phyloP scores from a whole-genome alignment of 1,140 invertebrate genomes.

The Chironomus tepperi region DNA sequence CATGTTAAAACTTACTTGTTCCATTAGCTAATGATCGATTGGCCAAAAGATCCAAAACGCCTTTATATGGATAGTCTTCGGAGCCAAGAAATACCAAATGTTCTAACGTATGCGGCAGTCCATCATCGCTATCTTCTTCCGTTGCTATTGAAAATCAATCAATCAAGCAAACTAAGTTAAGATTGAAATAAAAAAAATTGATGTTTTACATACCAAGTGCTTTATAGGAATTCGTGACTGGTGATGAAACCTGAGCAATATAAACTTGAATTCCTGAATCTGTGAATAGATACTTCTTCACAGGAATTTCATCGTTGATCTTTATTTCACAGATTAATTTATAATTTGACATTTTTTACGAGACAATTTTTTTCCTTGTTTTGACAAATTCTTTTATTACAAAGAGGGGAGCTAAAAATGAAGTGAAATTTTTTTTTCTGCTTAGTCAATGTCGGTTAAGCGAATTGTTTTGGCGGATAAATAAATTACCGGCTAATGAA shows the following conservation, averaged over 20 bases:
- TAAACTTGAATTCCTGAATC: slow-evolving; percentile 70
- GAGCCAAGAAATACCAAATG: slow-evolving; percentile 88
- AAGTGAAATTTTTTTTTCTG: neutral
- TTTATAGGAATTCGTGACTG: slow-evolving; percentile 78
- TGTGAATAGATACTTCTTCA: slow-evolving; percentile 72
- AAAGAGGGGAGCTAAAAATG: neutral
- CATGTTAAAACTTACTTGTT: slow-evolving; percentile 69
- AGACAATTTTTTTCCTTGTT: neutral
- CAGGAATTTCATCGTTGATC: slow-evolving; percentile 60
- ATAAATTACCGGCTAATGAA: no score
- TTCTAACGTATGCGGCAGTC: slow-evolving; percentile 84
- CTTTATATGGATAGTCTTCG: slow-evolving; percentile 82
- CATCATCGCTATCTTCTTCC: slow-evolving; percentile 85
- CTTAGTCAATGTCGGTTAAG: neutral
- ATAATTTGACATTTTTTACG: slow-evolving; percentile 43
- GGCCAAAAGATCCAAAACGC: slow-evolving; percentile 77
- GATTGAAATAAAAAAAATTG: slow-evolving; percentile 25
- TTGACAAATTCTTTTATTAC: neutral
- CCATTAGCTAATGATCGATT: slow-evolving; percentile 83
- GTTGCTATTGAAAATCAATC: slow-evolving; percentile 55
- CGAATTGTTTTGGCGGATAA: no score
- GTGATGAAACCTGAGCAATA: slow-evolving; percentile 75
- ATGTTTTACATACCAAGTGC: slow-evolving; percentile 61
- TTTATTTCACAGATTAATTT: slow-evolving; percentile 53
- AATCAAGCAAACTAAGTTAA: neutral